Percentiles rank a stretch among this genome's conserved stretches.
Evolutionary conservation across 1,140 invertebrate genomes (phyloP).

Genomic region (Leptonema lineaticorne): DNA sequence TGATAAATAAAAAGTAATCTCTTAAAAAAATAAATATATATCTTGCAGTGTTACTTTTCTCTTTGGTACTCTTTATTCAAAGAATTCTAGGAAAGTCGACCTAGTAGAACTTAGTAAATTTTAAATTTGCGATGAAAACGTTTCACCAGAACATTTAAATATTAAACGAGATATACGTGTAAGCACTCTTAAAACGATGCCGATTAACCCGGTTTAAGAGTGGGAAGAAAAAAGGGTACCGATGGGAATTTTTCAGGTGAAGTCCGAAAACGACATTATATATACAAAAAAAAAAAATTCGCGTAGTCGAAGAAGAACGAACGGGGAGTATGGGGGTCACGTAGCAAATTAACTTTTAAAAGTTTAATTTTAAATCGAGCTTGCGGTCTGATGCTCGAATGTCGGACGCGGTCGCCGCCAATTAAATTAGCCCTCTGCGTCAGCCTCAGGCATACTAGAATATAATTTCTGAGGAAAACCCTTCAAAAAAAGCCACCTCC

Average conservation of each 20-base stretch:
- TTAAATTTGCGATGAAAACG: neutral
- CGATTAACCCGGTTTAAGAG: neutral
- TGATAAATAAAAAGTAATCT: neutral
- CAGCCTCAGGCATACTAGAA: neutral
- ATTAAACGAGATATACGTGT: neutral
- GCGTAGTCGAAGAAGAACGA: neutral
- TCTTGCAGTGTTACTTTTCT: neutral
- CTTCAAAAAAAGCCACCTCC: too few relatives aligned
- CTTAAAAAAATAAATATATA: neutral
- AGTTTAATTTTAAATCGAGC: slow-evolving; percentile 15
- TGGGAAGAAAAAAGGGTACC: neutral
- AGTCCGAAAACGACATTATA: too few relatives aligned
- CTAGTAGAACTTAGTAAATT: neutral
- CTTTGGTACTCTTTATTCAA: too few relatives aligned
- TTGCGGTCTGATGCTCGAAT: neutral
- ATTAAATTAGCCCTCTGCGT: slow-evolving; percentile 1
- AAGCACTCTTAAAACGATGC: neutral
- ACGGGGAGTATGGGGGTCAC: neutral
- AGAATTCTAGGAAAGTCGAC: neutral
- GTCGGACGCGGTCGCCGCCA: neutral
- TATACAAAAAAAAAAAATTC: too few relatives aligned
- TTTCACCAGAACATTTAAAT: neutral
- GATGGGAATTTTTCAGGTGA: too few relatives aligned
- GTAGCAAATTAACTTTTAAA: slow-evolving; percentile 15
- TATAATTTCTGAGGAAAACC: neutral